Base-by-base conservation (phyloP, 2,888 invertebrate genomes). In the Ophion ventricosus region DNA sequence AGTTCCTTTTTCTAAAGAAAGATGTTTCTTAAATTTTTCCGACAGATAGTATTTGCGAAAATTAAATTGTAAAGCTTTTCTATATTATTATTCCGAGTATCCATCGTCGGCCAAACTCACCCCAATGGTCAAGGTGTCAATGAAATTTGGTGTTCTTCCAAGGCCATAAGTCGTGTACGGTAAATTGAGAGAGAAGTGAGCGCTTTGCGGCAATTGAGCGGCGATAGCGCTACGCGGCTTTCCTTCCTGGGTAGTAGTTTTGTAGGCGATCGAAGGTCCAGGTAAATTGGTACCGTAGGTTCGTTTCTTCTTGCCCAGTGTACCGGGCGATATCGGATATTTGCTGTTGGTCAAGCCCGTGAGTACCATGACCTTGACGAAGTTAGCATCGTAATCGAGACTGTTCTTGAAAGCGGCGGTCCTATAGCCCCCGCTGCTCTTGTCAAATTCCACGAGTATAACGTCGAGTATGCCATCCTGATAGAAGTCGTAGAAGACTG, bases 111-210 rank as follows among this genome's bases (percentile, higher is more conserved):
- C 2, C 11, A 25, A 40, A 66, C 90, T 96, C 70, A 97, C 93
- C 10, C 98, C 97, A 1, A 98, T 97, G 78, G 95, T 96, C 54
- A 99, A 94, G 14, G 95, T 96, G 91, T 99, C 99, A 0, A 99
- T 97, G 94, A 99, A 99, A 94, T 99, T 99, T 1, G 99, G 99
- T 56, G 98, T 98, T 82, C 98, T 96, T 2, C 99, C 99, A n/a
- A 99, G 94, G 1, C 99, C 99, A 94, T 99, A 99, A 87, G 98
- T 97, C 0, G 97, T 97, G 93, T 98, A 99, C 0, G 99, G 99
- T 79, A 99, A 94, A 93, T 98, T 98, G n/a, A 99, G 94, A 1
- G 98, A 96, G 92, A 97, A 97, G 92, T 99, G 97, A 1, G 98
- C 97, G 29, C 98, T 98, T 93, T 99, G 98, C 0, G 98, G 96